phyloP scores from a whole-genome alignment of 1,140 invertebrate genomes.

The Laupala kohalensis region DNA sequence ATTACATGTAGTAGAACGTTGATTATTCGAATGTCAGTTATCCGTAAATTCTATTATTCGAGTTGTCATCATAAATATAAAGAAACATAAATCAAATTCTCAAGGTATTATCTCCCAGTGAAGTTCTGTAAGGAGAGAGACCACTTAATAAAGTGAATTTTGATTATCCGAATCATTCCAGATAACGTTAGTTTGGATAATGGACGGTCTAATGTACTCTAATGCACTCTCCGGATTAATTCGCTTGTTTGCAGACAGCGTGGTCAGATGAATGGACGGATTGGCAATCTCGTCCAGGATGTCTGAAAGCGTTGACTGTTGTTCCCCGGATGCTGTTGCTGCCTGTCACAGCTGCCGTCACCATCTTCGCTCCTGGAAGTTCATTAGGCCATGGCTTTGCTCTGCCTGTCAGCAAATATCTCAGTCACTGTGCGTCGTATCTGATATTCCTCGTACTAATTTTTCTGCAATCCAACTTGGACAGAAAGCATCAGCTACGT shows the following conservation, averaged over 20 bases:
- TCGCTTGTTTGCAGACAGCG: constrained; percentile 25
- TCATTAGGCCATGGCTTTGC: constrained; percentile 28
- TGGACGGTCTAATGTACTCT: too few species aligned
- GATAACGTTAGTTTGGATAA: too few species aligned
- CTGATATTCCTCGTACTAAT: constrained; percentile 44
- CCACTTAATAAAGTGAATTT: too few species aligned
- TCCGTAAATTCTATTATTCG: too few species aligned
- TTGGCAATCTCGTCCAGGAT: constrained; percentile 33
- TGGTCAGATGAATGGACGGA: constrained; percentile 42
- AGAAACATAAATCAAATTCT: too few species aligned
- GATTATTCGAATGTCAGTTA: too few species aligned
- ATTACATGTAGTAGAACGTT: too few species aligned
- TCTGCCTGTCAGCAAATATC: constrained; percentile 41
- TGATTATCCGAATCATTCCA: too few species aligned
- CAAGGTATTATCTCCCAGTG: too few species aligned
- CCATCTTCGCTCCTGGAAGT: constrained; percentile 29
- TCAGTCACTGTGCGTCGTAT: constrained; percentile 43
- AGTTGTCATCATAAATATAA: too few species aligned
- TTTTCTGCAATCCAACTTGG: constrained; percentile 38
- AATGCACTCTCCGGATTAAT: too few species aligned
- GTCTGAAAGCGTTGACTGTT: constrained; percentile 25
- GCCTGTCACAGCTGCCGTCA: constrained; percentile 31
- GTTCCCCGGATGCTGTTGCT: constrained; percentile 30
- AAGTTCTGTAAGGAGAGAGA: too few species aligned
- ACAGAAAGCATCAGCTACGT: constrained; percentile 35